Percentiles rank a stretch among this genome's conserved stretches.
These are phyloP conservation scores for Helicoverpa assulta DNA, from an alignment of 2,888 invertebrate species.

Conservation along the genomic window DNA sequence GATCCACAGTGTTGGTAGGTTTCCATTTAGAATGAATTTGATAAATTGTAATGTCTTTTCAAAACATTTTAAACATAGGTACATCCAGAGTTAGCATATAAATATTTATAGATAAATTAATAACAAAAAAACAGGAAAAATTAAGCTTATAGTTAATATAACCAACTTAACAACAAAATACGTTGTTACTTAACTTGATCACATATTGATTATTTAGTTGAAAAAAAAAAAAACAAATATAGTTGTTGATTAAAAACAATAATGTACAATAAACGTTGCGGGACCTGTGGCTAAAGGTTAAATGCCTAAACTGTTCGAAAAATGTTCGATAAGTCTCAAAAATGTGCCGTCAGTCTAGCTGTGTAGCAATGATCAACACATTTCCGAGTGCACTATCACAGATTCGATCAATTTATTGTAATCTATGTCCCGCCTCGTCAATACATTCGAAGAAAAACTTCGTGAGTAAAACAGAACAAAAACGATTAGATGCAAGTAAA, in stretches of 20 bases:
- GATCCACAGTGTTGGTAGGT: neutral
- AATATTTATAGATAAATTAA: conserved; percentile 15
- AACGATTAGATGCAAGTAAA: conserved; percentile 6
- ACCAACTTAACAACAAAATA: conserved; percentile 35
- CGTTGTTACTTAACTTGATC: conserved; percentile 20
- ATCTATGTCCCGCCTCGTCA: neutral
- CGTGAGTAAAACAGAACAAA: neutral
- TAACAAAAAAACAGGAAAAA: conserved; percentile 16
- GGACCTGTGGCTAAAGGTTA: neutral
- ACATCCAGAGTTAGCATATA: neutral
- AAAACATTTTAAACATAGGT: neutral
- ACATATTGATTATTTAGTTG: neutral
- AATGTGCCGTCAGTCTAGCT: neutral
- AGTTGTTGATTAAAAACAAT: too few species aligned
- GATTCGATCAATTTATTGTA: neutral
- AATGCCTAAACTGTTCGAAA: conserved; percentile 17
- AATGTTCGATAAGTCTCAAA: neutral
- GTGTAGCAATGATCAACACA: neutral
- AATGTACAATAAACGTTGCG: conserved; percentile 6
- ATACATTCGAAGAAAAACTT: conserved; percentile 11
- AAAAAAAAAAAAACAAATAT: neutral
- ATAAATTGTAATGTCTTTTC: neutral
- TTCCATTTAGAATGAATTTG: neutral
- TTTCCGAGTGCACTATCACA: neutral
- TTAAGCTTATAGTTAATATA: conserved; percentile 7